These are phyloP conservation scores for Parazoanthus darwini DNA, from an alignment of 92 coral and sea anemone genomes.

Conservation along the genomic window DNA sequence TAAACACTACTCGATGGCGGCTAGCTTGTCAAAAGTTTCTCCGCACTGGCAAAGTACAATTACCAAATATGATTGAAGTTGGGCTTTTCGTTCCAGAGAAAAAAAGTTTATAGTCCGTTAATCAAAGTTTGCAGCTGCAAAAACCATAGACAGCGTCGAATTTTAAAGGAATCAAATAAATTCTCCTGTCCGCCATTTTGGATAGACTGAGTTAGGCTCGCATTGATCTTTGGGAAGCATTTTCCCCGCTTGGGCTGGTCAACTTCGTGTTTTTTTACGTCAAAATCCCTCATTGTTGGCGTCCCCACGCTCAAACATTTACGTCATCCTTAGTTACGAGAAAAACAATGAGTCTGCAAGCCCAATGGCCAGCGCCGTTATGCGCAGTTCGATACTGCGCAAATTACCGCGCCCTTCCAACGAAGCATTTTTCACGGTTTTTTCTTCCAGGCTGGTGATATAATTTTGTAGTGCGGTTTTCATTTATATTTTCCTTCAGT, in stretches of 20 bases:
- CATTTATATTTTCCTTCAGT: too few species aligned
- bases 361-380: too few species aligned
- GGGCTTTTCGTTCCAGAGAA: not conserved
- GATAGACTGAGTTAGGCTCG: not conserved
- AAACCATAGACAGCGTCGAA: not conserved
- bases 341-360: too few species aligned
- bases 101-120: not conserved
- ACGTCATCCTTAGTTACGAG: too few species aligned
- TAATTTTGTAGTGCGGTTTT: too few species aligned
- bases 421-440: too few species aligned
- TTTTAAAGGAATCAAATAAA: not conserved
- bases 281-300: not conserved
- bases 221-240: not conserved
- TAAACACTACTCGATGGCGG: conserved; percentile 1
- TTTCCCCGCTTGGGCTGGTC: not conserved
- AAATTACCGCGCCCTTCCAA: too few species aligned
- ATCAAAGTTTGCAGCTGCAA: not conserved
- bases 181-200: not conserved
- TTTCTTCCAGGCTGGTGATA: too few species aligned
- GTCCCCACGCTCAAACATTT: not conserved
- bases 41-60: not conserved
- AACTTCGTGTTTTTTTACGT: not conserved
- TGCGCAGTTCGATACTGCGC: too few species aligned
- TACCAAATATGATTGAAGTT: not conserved
- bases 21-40: not conserved